A percentile compares a stretch with the other conserved stretches of the same genome.
Conservation (phyloP, 1,140 invertebrate species). For the Sinonovacula constricta region DNA sequence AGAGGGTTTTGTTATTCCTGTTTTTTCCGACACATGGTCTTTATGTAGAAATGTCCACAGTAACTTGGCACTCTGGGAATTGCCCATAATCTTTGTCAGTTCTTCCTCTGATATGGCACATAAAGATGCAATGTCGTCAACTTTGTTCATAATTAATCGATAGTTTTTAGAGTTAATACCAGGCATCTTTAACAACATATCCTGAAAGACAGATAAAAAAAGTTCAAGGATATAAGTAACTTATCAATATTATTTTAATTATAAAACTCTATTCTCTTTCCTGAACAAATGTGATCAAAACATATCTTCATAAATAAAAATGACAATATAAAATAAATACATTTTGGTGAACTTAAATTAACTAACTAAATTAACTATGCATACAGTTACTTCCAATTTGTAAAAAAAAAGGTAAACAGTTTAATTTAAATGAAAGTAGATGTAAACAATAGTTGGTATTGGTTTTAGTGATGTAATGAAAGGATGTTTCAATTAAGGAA, state of each 20-base stretch:
- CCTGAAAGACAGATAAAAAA: conserved; percentile 78
- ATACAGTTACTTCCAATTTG: no score
- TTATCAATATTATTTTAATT: neutral
- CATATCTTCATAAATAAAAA: neutral
- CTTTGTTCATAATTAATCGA: conserved; percentile 87
- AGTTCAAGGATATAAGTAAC: no score
- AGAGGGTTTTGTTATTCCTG: no score
- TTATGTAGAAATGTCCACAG: conserved; percentile 78
- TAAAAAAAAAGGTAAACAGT: no score
- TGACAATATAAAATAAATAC: no score
- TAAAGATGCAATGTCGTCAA: conserved; percentile 83
- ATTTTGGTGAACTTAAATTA: no score
- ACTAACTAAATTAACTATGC: no score
- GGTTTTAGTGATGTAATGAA: no score
- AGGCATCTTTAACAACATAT: conserved; percentile 94
- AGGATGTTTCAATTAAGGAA: no score
- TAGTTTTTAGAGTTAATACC: conserved; percentile 94
- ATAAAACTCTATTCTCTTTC: neutral
- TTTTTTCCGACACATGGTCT: no score
- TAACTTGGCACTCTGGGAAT: conserved; percentile 75
- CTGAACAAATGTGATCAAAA: neutral
- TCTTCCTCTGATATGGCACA: conserved; percentile 80
- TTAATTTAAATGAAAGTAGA: no score
- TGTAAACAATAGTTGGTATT: no score
- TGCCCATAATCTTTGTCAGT: conserved; percentile 84